A percentile compares a stretch with the other conserved stretches of the same genome.
Evolutionary conservation across 1,140 invertebrate species (phyloP).

Genomic region (Venustaconcha ellipsiformis): DNA sequence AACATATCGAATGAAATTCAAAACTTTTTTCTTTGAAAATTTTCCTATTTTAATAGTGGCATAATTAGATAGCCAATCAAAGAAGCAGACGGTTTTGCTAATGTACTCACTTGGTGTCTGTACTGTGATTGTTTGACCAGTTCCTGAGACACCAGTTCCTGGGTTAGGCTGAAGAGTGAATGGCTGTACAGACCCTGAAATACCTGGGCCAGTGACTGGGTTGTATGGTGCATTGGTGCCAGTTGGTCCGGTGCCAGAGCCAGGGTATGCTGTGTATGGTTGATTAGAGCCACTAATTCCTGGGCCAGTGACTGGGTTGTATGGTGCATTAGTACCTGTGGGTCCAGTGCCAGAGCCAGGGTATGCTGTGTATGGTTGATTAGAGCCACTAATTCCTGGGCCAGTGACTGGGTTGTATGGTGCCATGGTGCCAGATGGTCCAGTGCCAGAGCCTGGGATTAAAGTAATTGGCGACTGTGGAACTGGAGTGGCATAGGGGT

Average conservation of each 20-base stretch:
- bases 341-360: conserved; percentile 13
- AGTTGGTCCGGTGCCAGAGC: conserved; percentile 11
- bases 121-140: too few relatives aligned
- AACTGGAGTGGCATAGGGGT: conserved; percentile 33
- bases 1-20: too few relatives aligned
- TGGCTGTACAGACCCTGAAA: neutral
- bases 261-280: conserved; percentile 7
- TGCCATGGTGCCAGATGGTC: conserved; percentile 14
- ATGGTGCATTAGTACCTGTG: conserved; percentile 7
- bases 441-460: conserved; percentile 2
- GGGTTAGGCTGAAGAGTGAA: too few relatives aligned
- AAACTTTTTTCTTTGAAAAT: too few relatives aligned
- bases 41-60: too few relatives aligned
- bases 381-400: too few relatives aligned
- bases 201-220: conserved; percentile 2
- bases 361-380: neutral
- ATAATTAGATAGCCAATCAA: too few relatives aligned
- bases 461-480: conserved; percentile 28
- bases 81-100: too few relatives aligned
- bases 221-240: conserved; percentile 4
- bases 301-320: conserved; percentile 11
- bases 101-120: too few relatives aligned
- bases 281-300: too few relatives aligned
- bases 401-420: conserved; percentile 17
- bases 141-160: too few relatives aligned